Percentiles rank a stretch among this genome's conserved stretches.
phyloP scores from a whole-genome alignment of 2,113 vertebrate species.

The Takifugu flavidus region DNA sequence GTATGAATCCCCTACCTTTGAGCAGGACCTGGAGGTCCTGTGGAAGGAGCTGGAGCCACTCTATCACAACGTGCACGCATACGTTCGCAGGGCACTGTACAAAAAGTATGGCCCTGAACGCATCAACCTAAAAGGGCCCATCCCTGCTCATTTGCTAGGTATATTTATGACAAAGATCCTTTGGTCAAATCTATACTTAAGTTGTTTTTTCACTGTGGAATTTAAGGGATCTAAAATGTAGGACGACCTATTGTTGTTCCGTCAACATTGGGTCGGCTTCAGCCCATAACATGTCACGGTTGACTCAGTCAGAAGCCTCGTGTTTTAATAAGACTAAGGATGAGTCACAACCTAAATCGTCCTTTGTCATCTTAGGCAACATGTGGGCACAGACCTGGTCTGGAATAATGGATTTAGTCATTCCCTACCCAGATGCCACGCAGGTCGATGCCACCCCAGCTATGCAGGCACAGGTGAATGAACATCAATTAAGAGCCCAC shows the following conservation, averaged over 20 bases:
- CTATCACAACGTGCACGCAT: conserved; percentile 89
- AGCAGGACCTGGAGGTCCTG: conserved; percentile 86
- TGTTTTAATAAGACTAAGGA: conserved; percentile 21
- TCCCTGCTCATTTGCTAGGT: conserved; percentile 95
- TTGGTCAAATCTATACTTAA: neutral
- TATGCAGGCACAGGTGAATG: conserved; percentile 84
- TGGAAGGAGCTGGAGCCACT: conserved; percentile 88
- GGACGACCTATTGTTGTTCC: conserved; percentile 44
- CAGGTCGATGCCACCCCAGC: conserved; percentile 90
- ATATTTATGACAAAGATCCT: conserved; percentile 37
- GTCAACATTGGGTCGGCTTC: conserved; percentile 46
- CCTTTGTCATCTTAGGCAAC: conserved; percentile 79
- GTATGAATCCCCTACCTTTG: conserved; percentile 87
- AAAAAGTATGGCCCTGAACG: conserved; percentile 82
- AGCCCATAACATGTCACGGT: conserved; percentile 33
- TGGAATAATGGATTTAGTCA: conserved; percentile 85
- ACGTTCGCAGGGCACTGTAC: conserved; percentile 86
- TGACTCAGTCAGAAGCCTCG: conserved; percentile 34
- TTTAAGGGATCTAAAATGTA: conserved; percentile 41
- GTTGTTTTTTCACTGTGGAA: conserved; percentile 27
- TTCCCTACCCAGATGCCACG: conserved; percentile 83
- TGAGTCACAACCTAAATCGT: neutral
- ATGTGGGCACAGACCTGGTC: conserved; percentile 99
- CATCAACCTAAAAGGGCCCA: conserved; percentile 89
- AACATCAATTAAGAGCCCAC: neutral